A percentile compares a stretch with the other conserved stretches of the same genome.
Conservation (phyloP, 2,888 invertebrate genomes). For the Bellardia pandia region DNA sequence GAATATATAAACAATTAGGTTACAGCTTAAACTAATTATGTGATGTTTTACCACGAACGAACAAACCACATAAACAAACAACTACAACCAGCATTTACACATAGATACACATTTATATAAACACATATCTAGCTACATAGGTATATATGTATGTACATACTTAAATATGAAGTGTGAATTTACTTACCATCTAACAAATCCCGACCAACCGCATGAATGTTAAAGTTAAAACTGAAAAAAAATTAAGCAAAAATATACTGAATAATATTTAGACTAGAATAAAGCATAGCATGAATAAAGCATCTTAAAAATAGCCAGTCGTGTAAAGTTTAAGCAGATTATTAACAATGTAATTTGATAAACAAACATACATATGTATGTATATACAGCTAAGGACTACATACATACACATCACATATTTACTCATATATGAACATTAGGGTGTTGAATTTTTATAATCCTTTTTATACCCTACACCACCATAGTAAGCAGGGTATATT, state of each 20-base stretch:
- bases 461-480: too few species aligned
- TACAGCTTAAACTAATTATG: constrained; percentile 80
- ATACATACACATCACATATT: too few species aligned
- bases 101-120: neutral
- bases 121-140: too few species aligned
- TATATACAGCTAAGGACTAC: too few species aligned
- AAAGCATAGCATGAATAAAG: constrained; percentile 25
- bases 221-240: constrained; percentile 17
- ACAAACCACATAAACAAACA: constrained; percentile 41
- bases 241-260: neutral
- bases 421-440: too few species aligned
- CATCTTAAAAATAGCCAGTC: constrained; percentile 11
- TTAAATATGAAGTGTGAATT: constrained; percentile 51
- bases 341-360: neutral
- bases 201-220: constrained; percentile 24
- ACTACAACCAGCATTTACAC: constrained; percentile 33
- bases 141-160: neutral
- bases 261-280: neutral
- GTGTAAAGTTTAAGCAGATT: neutral
- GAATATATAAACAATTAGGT: constrained; percentile 71
- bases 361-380: too few species aligned
- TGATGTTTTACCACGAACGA: constrained; percentile 75
- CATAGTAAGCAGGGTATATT: too few species aligned
- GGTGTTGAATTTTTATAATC: too few species aligned
- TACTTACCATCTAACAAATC: constrained; percentile 40